Evolutionary conservation across 2,113 vertebrate species (phyloP).

Genomic region (Phylloscopus whistleri): DNA sequence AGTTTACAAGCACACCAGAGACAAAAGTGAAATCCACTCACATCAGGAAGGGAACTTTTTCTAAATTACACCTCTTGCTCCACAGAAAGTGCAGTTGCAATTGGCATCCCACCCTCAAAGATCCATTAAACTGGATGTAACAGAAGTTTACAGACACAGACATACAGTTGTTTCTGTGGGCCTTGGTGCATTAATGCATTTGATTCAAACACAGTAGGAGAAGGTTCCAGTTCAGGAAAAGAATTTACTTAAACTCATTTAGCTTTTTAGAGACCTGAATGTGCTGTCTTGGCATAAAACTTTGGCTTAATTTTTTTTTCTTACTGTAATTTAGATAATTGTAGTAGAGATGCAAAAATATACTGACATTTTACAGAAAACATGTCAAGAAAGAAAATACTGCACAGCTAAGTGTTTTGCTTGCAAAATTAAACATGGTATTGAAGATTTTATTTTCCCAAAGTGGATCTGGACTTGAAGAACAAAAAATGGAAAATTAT

Average conservation of each 20-base stretch:
- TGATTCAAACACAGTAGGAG: slow-evolving; percentile 55
- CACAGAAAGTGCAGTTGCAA: background rate
- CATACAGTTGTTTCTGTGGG: background rate
- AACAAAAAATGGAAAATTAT: background rate
- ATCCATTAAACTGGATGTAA: background rate
- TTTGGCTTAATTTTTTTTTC: too few species aligned
- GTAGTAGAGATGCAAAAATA: background rate
- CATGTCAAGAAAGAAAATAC: background rate
- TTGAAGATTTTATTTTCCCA: background rate
- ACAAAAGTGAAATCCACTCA: background rate
- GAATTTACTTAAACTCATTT: slow-evolving; percentile 24
- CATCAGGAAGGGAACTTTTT: background rate
- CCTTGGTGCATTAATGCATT: slow-evolving; percentile 36
- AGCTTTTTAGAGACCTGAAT: slow-evolving; percentile 3
- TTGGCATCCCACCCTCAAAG: background rate
- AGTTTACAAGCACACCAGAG: background rate
- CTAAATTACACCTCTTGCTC: background rate
- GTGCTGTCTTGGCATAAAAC: slow-evolving; percentile 30
- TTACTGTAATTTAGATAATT: background rate
- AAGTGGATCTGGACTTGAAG: background rate
- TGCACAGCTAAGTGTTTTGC: background rate
- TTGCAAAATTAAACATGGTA: background rate
- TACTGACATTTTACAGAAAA: background rate
- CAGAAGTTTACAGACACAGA: background rate
- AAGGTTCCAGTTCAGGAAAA: slow-evolving; percentile 25